These are phyloP conservation scores for Montipora sp. DNA, from an alignment of 64 coral and sea anemone species.

Conservation along the genomic window DNA sequence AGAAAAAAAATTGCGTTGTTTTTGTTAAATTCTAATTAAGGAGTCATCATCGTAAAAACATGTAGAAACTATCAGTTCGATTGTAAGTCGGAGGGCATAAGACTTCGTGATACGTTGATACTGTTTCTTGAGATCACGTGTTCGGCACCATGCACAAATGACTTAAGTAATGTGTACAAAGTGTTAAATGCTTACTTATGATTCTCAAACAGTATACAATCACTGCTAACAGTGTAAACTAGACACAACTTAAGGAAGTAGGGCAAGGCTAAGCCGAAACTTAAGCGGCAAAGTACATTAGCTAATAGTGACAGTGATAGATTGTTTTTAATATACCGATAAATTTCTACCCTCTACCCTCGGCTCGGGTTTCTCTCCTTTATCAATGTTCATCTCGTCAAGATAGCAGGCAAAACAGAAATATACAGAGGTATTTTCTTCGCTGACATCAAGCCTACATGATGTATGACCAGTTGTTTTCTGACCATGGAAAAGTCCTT, in stretches of 20 bases:
- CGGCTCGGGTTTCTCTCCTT: slow-evolving; percentile 33
- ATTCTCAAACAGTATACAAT: slow-evolving; percentile 22
- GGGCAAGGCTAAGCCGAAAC: slow-evolving; percentile 1
- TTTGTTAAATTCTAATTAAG: slow-evolving; percentile 17
- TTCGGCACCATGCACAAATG: background rate
- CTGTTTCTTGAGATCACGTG: background rate
- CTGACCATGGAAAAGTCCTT: background rate
- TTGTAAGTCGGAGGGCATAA: no score
- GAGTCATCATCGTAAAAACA: background rate
- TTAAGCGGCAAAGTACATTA: background rate
- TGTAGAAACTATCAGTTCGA: background rate
- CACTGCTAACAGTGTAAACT: background rate
- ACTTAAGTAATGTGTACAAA: background rate
- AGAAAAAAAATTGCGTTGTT: background rate
- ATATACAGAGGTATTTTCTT: background rate
- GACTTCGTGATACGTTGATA: background rate
- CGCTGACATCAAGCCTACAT: slow-evolving; percentile 8
- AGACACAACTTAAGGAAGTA: background rate
- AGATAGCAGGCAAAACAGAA: slow-evolving; percentile 21
- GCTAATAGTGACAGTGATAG: slow-evolving; percentile 23
- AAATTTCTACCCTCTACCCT: background rate
- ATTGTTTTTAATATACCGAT: slow-evolving; percentile 33
- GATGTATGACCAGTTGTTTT: slow-evolving; percentile 55
- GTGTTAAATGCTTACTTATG: slow-evolving; percentile 13
- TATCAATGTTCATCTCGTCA: slow-evolving; percentile 28